Conservation (phyloP, 2,888 invertebrate genomes). For the Synergus itoensis region DNA sequence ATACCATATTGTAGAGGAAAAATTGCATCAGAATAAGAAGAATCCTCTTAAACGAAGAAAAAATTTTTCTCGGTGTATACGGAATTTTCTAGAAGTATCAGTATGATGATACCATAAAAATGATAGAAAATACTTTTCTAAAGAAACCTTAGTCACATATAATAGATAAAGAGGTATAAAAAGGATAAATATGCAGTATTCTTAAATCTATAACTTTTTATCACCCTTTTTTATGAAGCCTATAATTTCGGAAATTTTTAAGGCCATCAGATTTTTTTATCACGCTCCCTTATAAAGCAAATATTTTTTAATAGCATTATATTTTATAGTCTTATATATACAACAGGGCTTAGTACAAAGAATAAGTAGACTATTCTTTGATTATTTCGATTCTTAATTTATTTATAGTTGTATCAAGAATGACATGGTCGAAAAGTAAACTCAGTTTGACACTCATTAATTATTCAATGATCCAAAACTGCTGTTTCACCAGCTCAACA, state of each 20-base stretch:
- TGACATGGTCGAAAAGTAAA: not conserved
- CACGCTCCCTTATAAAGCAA: not conserved
- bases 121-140: too few species aligned
- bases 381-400: too few species aligned
- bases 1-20: too few species aligned
- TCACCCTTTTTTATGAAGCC: not conserved
- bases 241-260: not conserved
- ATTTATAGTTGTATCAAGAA: too few species aligned
- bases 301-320: not conserved
- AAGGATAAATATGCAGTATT: not conserved
- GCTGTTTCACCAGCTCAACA: conserved; percentile 6
- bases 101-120: too few species aligned
- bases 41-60: too few species aligned
- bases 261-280: not conserved
- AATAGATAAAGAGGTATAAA: not conserved
- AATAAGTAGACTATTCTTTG: too few species aligned
- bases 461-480: conserved; percentile 21
- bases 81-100: too few species aligned
- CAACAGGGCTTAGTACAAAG: too few species aligned
- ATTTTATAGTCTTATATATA: not conserved
- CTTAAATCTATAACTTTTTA: not conserved
- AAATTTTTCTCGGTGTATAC: too few species aligned
- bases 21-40: too few species aligned
- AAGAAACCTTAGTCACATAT: not conserved
- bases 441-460: conserved; percentile 3